Conservation (phyloP, 2,888 invertebrate species). For the Alentia gelatinosa region DNA sequence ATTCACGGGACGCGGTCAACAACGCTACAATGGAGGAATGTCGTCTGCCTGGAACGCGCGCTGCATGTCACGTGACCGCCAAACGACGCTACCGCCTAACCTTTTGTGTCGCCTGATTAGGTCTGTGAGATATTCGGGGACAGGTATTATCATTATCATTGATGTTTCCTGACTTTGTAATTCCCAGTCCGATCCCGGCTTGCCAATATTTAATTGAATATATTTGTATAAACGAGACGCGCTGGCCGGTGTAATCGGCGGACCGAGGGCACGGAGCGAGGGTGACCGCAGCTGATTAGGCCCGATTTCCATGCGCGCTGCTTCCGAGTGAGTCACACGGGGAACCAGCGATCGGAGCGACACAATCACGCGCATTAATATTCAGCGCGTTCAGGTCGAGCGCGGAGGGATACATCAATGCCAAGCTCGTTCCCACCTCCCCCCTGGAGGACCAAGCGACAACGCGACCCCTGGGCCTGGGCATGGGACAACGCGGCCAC, state of each 20-base stretch:
- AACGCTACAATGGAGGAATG: background rate
- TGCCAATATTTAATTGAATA: background rate
- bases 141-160: background rate
- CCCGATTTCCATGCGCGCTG: background rate
- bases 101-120: background rate
- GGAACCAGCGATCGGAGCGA: background rate
- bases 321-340: slow-evolving; percentile 5
- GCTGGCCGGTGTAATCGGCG: background rate
- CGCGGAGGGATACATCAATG: slow-evolving; percentile 30
- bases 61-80: background rate
- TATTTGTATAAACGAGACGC: no score
- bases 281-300: slow-evolving; percentile 16
- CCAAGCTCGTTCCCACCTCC: background rate
- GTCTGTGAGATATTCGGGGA: background rate
- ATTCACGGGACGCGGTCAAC: background rate
- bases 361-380: slow-evolving; percentile 24
- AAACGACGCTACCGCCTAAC: background rate
- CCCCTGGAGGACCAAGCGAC: background rate
- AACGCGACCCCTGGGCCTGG: background rate
- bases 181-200: background rate
- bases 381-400: slow-evolving; percentile 31
- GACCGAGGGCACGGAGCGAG: background rate
- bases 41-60: background rate
- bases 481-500: background rate
- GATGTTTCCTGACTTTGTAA: background rate